Conservation (phyloP, 2,113 vertebrate species). For the Malaclemys terrapin region DNA sequence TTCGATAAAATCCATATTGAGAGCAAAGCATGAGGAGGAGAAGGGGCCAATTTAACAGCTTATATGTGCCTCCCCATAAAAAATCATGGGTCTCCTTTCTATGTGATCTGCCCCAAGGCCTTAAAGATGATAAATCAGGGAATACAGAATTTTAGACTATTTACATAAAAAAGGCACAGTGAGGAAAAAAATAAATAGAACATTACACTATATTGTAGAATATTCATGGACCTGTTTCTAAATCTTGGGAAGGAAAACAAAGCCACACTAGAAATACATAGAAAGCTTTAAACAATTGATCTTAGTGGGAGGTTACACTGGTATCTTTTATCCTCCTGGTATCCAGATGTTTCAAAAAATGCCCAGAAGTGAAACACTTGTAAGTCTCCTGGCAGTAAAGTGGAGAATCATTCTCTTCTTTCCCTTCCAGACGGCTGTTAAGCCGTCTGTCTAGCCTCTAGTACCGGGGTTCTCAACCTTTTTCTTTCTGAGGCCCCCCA, state of each 20-base stretch:
- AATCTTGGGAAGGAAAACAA: constrained; percentile 59
- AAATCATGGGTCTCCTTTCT: constrained; percentile 34
- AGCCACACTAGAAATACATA: constrained; percentile 41
- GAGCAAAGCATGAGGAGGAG: constrained; percentile 42
- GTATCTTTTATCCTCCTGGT: constrained; percentile 65
- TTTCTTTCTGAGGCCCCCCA: too few relatives aligned
- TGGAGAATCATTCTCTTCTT: background rate
- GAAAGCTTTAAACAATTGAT: constrained; percentile 65
- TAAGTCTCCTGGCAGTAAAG: constrained; percentile 21
- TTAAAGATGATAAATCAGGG: constrained; percentile 47
- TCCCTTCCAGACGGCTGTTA: background rate
- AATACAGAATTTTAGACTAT: constrained; percentile 47
- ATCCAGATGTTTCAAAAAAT: constrained; percentile 70
- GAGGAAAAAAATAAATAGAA: background rate
- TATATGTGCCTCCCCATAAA: constrained; percentile 31
- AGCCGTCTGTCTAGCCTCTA: background rate
- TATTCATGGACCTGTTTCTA: constrained; percentile 55
- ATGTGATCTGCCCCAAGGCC: constrained; percentile 38
- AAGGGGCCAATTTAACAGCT: constrained; percentile 34
- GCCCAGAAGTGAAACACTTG: constrained; percentile 53
- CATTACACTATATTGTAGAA: constrained; percentile 1
- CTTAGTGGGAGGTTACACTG: constrained; percentile 68
- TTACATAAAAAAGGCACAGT: constrained; percentile 45
- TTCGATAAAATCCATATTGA: constrained; percentile 40
- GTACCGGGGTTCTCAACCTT: background rate